phyloP scores from a whole-genome alignment of 2,888 invertebrate genomes.

The Tromatobia lineatoria region DNA sequence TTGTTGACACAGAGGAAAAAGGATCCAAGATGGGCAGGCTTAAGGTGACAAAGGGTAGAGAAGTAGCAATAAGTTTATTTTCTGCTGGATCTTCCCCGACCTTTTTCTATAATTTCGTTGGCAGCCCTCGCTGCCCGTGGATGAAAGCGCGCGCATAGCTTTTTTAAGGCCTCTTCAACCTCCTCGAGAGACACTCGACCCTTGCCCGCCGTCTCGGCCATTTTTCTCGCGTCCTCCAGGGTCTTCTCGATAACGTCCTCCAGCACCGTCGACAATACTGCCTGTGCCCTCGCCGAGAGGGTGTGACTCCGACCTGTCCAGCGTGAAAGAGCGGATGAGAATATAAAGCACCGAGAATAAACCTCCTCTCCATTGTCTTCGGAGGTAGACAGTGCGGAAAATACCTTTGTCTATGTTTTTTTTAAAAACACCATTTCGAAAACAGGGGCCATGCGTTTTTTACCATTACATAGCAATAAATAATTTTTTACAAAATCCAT shows the following conservation, averaged over 20 bases:
- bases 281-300: constrained; percentile 79
- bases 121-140: constrained; percentile 62
- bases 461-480: background rate
- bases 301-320: constrained; percentile 75
- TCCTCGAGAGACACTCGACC: constrained; percentile 78
- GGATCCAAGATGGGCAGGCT: background rate
- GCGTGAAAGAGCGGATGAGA: constrained; percentile 49
- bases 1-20: constrained; percentile 3
- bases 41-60: background rate
- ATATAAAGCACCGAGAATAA: constrained; percentile 47
- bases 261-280: constrained; percentile 79
- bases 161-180: constrained; percentile 80
- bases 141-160: constrained; percentile 78
- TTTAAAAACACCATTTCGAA: constrained; percentile 31
- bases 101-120: constrained; percentile 65
- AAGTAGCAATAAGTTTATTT: constrained; percentile 45
- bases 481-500: too few species aligned
- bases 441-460: background rate
- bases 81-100: constrained; percentile 53
- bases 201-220: constrained; percentile 80
- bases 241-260: constrained; percentile 82
- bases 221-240: constrained; percentile 80
- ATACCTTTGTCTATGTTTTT: constrained; percentile 41
- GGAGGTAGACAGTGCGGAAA: constrained; percentile 6
- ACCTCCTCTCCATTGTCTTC: constrained; percentile 58